Conservation (phyloP, 2,113 vertebrate genomes). For the Morone saxatilis region DNA sequence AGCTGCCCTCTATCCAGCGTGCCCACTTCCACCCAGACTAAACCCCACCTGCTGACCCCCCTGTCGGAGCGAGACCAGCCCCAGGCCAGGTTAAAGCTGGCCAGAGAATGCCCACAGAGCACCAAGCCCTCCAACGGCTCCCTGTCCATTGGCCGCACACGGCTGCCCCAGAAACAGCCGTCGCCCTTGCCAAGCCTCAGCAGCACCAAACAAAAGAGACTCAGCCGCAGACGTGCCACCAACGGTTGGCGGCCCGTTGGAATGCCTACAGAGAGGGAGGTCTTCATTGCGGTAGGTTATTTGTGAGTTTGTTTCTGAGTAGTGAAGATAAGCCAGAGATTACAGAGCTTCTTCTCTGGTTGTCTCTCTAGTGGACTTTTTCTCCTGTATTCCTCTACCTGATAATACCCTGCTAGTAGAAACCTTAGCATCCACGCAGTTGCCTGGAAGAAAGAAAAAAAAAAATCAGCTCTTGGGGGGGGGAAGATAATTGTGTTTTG, state of each 20-base stretch:
- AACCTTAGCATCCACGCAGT: not conserved
- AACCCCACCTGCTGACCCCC: slow-evolving; percentile 90
- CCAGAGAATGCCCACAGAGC: slow-evolving; percentile 89
- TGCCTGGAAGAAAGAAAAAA: not conserved
- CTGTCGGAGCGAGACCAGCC: slow-evolving; percentile 86
- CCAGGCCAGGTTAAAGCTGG: slow-evolving; percentile 83
- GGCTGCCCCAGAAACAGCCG: slow-evolving; percentile 85
- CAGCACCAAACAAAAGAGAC: slow-evolving; percentile 86
- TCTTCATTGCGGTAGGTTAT: slow-evolving; percentile 93
- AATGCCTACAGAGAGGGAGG: slow-evolving; percentile 90
- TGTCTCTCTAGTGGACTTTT: slow-evolving; percentile 2
- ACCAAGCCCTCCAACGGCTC: slow-evolving; percentile 90
- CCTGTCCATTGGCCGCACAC: slow-evolving; percentile 85
- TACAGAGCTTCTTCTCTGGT: not conserved
- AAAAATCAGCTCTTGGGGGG: slow-evolving; percentile 9
- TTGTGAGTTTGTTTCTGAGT: not conserved
- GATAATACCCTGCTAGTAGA: slow-evolving; percentile 3
- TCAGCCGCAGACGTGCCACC: slow-evolving; percentile 89
- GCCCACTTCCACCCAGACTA: slow-evolving; percentile 90
- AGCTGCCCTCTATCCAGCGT: slow-evolving; percentile 92
- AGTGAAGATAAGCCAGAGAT: slow-evolving; percentile 20
- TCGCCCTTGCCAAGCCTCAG: slow-evolving; percentile 78
- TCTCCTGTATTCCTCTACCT: not conserved
- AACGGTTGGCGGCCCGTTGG: slow-evolving; percentile 96
- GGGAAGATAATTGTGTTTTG: slow-evolving; percentile 61